Percentiles rank a stretch among this genome's conserved stretches.
Conservation (phyloP, 1,140 invertebrate genomes). For the Cyrtorhinus lividipennis region DNA sequence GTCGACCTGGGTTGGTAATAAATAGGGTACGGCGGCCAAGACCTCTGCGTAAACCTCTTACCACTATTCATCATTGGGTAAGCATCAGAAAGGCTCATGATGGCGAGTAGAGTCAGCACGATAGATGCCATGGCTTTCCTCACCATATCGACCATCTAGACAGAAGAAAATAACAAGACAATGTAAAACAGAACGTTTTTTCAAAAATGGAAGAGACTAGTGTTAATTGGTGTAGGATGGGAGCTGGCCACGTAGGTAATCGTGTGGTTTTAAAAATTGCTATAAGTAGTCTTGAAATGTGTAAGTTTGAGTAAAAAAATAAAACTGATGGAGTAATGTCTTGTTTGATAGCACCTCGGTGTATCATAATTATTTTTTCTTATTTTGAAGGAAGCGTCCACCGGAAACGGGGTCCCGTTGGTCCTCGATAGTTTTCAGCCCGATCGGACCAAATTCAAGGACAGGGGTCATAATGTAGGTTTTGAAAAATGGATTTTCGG, state of each 20-base stretch:
- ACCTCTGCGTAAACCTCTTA: slow-evolving; percentile 5
- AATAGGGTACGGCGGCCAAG: slow-evolving; percentile 27
- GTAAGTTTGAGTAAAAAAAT: background rate
- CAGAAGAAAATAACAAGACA: background rate
- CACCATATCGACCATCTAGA: background rate
- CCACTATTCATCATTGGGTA: background rate
- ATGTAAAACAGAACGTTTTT: background rate
- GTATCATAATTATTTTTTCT: no score
- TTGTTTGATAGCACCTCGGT: no score
- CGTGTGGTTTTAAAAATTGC: background rate
- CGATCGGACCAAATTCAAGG: no score
- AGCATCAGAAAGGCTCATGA: background rate
- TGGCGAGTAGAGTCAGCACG: slow-evolving; percentile 37
- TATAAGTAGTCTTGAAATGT: background rate
- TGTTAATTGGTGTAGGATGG: no score
- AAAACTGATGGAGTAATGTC: background rate
- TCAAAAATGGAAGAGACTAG: no score
- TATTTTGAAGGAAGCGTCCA: no score
- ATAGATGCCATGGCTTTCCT: slow-evolving; percentile 42
- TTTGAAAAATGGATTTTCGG: no score
- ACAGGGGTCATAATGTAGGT: no score
- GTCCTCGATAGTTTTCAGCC: no score
- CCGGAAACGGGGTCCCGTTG: no score
- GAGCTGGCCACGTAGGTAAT: no score
- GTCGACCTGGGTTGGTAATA: slow-evolving; percentile 28